Percentiles rank a stretch among this genome's conserved stretches.
These are phyloP conservation scores for Cydia fagiglandana DNA, from an alignment of 1,140 invertebrate species.

Conservation along the genomic window DNA sequence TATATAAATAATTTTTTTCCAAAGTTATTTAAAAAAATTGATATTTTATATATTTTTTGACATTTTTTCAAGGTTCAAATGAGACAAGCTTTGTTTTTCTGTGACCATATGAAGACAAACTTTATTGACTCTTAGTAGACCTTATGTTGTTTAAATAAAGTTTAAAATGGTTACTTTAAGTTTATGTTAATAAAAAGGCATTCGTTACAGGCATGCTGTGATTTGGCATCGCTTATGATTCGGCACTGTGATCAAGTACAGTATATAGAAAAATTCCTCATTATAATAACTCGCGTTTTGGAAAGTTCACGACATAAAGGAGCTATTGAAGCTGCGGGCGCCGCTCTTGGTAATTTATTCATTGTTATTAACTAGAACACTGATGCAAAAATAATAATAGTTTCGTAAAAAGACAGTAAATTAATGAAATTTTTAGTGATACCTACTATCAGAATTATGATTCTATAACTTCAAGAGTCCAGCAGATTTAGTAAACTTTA, in stretches of 20 bases:
- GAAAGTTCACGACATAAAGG: constrained; percentile 89
- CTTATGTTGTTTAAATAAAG: too few species aligned
- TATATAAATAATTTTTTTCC: constrained; percentile 55
- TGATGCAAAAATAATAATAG: too few species aligned
- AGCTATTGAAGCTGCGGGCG: constrained; percentile 86
- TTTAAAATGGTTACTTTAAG: neutral
- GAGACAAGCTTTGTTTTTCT: too few species aligned
- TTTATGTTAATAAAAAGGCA: constrained; percentile 13
- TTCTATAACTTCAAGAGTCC: too few species aligned
- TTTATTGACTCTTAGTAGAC: too few species aligned
- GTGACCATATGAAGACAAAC: too few species aligned
- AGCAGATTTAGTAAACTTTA: too few species aligned
- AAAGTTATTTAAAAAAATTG: constrained; percentile 19
- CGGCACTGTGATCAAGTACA: constrained; percentile 61
- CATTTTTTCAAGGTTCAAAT: neutral
- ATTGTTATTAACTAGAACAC: neutral
- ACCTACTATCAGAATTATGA: too few species aligned
- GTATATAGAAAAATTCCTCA: constrained; percentile 75
- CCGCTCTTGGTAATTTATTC: constrained; percentile 75
- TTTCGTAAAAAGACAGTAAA: too few species aligned
- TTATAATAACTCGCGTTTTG: constrained; percentile 82
- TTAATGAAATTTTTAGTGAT: too few species aligned
- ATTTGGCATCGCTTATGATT: constrained; percentile 73
- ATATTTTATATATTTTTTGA: too few species aligned
- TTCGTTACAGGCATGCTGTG: constrained; percentile 77